Conservation (phyloP, 1,140 invertebrate species). For the Brachionus sp. region DNA sequence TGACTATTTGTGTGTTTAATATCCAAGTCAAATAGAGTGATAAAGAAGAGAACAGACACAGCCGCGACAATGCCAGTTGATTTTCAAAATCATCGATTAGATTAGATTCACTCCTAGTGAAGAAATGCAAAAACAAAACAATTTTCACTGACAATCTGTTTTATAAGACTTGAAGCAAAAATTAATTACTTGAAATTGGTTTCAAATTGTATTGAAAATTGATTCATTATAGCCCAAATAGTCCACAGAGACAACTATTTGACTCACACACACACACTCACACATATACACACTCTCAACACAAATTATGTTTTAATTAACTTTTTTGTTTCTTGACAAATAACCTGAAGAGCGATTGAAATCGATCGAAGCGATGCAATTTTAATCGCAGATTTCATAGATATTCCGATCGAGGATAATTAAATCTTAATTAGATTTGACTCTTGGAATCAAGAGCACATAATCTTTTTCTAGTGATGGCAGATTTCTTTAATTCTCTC, state of each 20-base stretch:
- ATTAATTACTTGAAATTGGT: conserved; percentile 25
- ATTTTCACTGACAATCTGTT: conserved; percentile 16
- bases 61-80: not conserved
- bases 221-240: conserved; percentile 7
- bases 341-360: conserved; percentile 27
- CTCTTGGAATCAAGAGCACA: conserved; percentile 19
- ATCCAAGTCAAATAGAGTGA: not conserved
- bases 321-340: conserved; percentile 13
- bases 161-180: conserved; percentile 8
- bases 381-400: not conserved
- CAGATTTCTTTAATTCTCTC: not conserved
- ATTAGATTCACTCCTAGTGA: not conserved
- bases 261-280: not conserved
- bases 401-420: conserved; percentile 2
- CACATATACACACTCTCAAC: not conserved
- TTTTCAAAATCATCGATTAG: not conserved
- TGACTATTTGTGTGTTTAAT: not conserved
- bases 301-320: conserved; percentile 35
- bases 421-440: conserved; percentile 41
- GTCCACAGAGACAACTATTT: not conserved
- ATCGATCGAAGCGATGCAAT: not conserved
- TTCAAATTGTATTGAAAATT: conserved; percentile 29
- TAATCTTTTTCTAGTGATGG: not conserved
- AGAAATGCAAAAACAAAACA: not conserved
- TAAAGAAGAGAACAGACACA: too few species aligned